Base-by-base conservation (phyloP, 2,888 invertebrate species). In the Cheilosia variabilis region DNA sequence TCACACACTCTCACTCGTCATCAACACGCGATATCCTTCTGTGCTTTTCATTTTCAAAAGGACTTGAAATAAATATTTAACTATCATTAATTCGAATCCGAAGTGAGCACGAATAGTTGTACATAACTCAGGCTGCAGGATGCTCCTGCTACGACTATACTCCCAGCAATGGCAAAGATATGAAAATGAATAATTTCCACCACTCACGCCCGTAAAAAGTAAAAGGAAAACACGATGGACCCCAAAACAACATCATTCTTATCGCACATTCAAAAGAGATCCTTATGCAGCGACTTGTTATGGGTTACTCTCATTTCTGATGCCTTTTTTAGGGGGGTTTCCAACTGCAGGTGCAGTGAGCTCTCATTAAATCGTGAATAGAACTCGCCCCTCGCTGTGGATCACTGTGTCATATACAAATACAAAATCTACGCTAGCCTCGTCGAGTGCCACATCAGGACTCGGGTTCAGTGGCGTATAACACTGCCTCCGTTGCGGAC, bases 51-150 rank as follows among this genome's bases (percentile, higher is more conserved):
- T 72, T 86, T 76, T 47, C 65, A 72, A 77, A 77, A 79, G 76
- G 53, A 86, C 57, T 76, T 72, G 81, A 60, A 81, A 86, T 81
- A 86, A 86, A 86, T 76, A 86, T 86, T 86, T 86, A 86, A 81
- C 77, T 53, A 86, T 71, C 53, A 80, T 71, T 79, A 80, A 62
- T 79, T 45, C 68, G 72, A 50, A 80, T 69, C 69, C 60, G 50
- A 68, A 62, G 60, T 57, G 60, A 45, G 34, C 24, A 37, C n/a
- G 37, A 50, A 34, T 55, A 60, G 37, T 43, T 19, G 10, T 10
- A 50, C 5, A 43, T 60, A 41, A 50, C 4, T 63, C 10, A 10
- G 53, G 34, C 3, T 52, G 50, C 45, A 73, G 66, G 53, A 58
- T 71, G 37, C 55, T 65, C 22, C 31, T 69, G 34, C 45, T 45